Percentiles rank a stretch among this genome's conserved stretches.
Evolutionary conservation across 2,797 vertebrate species (phyloP).

Genomic region (Scyliorhinus canicula): DNA sequence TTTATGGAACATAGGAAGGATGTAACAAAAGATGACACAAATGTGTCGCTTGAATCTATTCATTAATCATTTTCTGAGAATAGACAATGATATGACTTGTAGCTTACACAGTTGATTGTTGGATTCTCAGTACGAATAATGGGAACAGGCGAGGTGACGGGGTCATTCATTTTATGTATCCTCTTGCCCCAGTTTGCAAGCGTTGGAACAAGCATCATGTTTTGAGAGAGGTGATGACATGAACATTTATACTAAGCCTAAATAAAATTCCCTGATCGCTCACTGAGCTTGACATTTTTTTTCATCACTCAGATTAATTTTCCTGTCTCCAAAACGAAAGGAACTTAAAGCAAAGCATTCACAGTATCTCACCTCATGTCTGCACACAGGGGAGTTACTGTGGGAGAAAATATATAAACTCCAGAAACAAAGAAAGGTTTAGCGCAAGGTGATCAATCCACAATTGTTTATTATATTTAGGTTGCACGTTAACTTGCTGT

Average conservation of each 20-base stretch:
- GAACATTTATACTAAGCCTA: background rate
- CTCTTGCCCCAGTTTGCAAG: background rate
- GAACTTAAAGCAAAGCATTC: background rate
- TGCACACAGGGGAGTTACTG: no score
- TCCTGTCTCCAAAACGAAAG: background rate
- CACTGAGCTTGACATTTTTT: background rate
- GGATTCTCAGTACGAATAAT: background rate
- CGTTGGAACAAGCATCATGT: background rate
- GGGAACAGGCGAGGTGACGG: background rate
- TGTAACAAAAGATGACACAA: background rate
- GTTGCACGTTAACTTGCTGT: background rate
- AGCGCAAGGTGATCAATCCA: background rate
- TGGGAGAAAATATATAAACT: no score
- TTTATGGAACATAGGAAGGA: background rate
- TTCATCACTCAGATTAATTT: background rate
- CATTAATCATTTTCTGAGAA: no score
- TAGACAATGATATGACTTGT: background rate
- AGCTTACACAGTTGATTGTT: background rate
- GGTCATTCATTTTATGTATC: background rate
- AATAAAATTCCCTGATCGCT: background rate
- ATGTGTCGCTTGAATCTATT: background rate
- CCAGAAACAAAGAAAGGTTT: no score
- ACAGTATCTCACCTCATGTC: no score
- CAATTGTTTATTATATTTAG: background rate
- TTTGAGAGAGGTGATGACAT: background rate